phyloP scores from a whole-genome alignment of 2,113 vertebrate species.

The Paramisgurnus dabryanus region DNA sequence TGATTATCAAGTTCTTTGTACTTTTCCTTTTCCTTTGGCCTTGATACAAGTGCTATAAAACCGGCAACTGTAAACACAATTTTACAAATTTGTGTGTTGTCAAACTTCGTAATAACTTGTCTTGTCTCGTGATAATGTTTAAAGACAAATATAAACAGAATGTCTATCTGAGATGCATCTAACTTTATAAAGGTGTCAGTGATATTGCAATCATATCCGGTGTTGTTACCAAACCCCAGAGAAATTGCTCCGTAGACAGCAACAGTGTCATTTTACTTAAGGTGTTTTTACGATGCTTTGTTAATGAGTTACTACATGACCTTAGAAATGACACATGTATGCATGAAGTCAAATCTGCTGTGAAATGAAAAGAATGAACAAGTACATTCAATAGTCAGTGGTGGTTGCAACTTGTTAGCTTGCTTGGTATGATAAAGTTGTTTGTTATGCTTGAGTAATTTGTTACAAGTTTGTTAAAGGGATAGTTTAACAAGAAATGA shows the following conservation, averaged over 20 bases:
- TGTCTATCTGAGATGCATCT: too few relatives aligned
- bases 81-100: neutral
- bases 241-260: neutral
- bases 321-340: too few relatives aligned
- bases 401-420: neutral
- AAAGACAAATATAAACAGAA: too few relatives aligned
- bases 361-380: neutral
- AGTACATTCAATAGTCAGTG: neutral
- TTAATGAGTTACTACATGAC: slow-evolving; percentile 10
- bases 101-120: neutral
- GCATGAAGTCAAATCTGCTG: neutral
- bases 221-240: neutral
- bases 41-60: neutral
- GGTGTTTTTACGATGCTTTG: neutral
- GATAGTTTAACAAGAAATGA: too few relatives aligned
- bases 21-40: neutral
- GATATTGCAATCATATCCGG: neutral
- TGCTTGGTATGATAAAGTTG: too few relatives aligned
- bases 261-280: neutral
- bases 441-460: too few relatives aligned
- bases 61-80: too few relatives aligned
- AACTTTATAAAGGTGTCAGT: neutral
- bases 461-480: too few relatives aligned
- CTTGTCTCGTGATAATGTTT: too few relatives aligned
- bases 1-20: neutral